phyloP scores from a whole-genome alignment of 2,888 invertebrate genomes.

The Andrena hattorfiana region DNA sequence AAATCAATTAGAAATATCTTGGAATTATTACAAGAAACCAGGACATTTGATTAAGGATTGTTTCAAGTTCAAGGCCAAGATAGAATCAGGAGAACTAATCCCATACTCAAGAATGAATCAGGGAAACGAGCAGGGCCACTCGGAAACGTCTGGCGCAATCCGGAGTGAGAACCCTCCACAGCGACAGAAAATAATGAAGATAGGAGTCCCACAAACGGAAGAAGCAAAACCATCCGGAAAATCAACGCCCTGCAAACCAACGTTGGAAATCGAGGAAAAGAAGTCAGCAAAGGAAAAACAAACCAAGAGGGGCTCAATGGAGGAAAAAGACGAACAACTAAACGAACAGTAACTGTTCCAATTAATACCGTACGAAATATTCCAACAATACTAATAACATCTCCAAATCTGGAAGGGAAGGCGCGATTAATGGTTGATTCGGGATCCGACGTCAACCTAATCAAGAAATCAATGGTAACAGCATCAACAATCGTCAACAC shows the following conservation, averaged over 20 bases:
- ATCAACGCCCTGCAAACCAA: not conserved
- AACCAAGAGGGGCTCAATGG: not conserved
- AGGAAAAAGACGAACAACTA: not conserved
- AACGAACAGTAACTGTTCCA: too few relatives aligned
- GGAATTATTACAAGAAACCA: too few relatives aligned
- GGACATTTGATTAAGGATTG: too few relatives aligned
- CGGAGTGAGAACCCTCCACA: not conserved
- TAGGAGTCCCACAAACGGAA: not conserved
- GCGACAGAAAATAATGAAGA: not conserved
- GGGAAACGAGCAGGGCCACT: too few relatives aligned
- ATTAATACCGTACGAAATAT: too few relatives aligned
- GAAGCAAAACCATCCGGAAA: not conserved
- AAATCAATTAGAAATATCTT: too few relatives aligned
- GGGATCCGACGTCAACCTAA: not conserved
- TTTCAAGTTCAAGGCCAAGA: too few relatives aligned
- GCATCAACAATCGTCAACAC: not conserved
- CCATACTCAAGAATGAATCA: too few relatives aligned
- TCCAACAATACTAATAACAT: too few relatives aligned
- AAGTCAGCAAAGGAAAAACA: not conserved
- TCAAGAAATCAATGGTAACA: not conserved
- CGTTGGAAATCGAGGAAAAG: not conserved
- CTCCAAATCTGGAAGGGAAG: too few relatives aligned
- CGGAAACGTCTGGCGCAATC: too few relatives aligned
- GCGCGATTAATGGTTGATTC: not conserved
- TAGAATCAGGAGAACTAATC: too few relatives aligned